Base-by-base conservation (phyloP, 2,797 vertebrate genomes). In the Acanthopagrus latus region DNA sequence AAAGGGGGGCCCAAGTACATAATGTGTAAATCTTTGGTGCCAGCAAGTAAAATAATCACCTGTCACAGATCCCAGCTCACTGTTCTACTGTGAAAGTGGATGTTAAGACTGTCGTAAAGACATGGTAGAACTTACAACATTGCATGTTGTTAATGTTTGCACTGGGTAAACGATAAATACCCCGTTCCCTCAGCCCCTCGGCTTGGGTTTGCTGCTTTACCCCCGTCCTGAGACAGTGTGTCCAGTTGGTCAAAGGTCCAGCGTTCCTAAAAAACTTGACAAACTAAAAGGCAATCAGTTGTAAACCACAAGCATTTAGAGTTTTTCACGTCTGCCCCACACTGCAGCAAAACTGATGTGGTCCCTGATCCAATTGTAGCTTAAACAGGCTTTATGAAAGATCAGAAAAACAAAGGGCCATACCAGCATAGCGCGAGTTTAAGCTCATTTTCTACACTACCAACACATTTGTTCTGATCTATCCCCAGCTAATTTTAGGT, bases 241-340 rank as follows among this genome's bases (percentile, higher is more conserved):
- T 97, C 97, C 97, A 97, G 97, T 98, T 99, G 98, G 98, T 97
- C 98, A 99, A 99, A 99, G 97, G 97, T 99, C 98, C 98, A 98
- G 96, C 96, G 95, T 96, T 96, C 98, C 97, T 98, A 97, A 94
- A 95, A 95, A 95, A 96, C 95, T 94, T 90, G 93, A 97, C 95
- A 96, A 94, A 97, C 96, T 96, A 95, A 93, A 96, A 97, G 95
- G 95, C 75, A 94, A 88, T 93, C 86, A 92, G 83, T 91, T 88
- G 87, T 68, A 87, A 94, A 92, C 89, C 90, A 95, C 92, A 94
- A 74, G 88, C 90, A 95, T 88, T 91, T 87, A 93, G 92, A 88
- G 88, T 86, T 93, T 73, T 90, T 82, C 90, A 88, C 76, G 87
- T 82, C 75, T 89, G 82, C 89, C 93, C 93, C 94, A 93, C 90